Percentiles rank a stretch among this genome's conserved stretches.
These are phyloP conservation scores for Spilosoma lubricipeda DNA, from an alignment of 2,888 invertebrate species.

Conservation along the genomic window DNA sequence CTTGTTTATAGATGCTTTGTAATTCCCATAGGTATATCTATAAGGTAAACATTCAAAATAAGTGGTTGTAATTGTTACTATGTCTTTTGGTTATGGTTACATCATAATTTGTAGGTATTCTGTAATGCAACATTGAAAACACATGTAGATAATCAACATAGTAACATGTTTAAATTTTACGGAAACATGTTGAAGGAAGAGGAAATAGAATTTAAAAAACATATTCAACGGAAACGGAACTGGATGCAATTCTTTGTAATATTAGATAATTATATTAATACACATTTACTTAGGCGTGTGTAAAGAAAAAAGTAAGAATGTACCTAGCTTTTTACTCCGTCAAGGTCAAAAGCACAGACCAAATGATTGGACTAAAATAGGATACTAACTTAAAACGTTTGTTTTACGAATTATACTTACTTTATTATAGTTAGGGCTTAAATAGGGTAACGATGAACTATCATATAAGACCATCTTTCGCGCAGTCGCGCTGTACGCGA, in stretches of 20 bases:
- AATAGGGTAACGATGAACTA: neutral
- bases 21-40: neutral
- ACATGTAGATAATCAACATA: neutral
- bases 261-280: constrained; percentile 4
- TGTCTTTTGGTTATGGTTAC: neutral
- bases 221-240: constrained; percentile 43
- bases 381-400: neutral
- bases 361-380: neutral
- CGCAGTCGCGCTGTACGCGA: too few relatives aligned
- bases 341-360: neutral
- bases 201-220: constrained; percentile 39
- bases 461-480: neutral
- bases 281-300: neutral
- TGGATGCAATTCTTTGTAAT: constrained; percentile 19
- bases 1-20: neutral
- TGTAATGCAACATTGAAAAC: neutral
- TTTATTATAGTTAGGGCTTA: neutral
- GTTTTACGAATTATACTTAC: neutral
- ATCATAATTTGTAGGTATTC: neutral
- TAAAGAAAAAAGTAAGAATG: neutral
- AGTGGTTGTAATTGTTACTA: neutral
- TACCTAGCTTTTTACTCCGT: neutral
- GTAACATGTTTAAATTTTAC: constrained; percentile 19
- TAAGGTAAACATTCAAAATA: neutral
- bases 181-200: constrained; percentile 28